Base-by-base conservation (phyloP, 2,888 invertebrate species). In the Resseliella maxima region DNA sequence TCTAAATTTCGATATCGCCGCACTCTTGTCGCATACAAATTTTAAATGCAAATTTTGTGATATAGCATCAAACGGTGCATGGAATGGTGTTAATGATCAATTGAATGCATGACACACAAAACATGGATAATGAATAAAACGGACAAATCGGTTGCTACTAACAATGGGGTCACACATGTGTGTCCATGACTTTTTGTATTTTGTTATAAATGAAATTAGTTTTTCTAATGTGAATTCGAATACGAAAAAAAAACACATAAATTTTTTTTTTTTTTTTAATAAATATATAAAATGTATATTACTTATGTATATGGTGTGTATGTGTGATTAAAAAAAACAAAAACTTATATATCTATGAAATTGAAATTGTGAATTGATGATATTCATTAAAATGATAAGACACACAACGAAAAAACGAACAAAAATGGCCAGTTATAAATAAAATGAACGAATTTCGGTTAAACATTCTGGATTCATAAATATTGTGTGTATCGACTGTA, bases 361-460 rank as follows among this genome's bases (percentile, higher is more conserved):
- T n/a, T n/a, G n/a, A n/a, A n/a, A 72, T 72, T 31, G 72, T 72
- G 72, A 72, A 72, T 72, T 72, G 72, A 72, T 72, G 72, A 72
- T 3, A 72, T 72, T 72, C 31, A 72, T 31, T 72, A 31, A 72
- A 59, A 72, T 18, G 21, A 72, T 72, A 15, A 18, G 18, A 50
- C 15, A 50, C 46, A 35, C 31, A 72, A 72, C 10, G n/a, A 27
- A 59, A 59, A 59, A 72, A 15, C 0, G 8, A 72, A 31, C 72
- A 72, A 31, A 3, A 59, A 24, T 6, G 12, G 8, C 59, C n/a
- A n/a, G n/a, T 24, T 31, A 18, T 72, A 35, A 18, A 15, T 50
- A 12, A 35, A 72, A 31, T 72, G 31, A 0, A 31, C 1, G n/a
- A 72, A 15, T 72, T 35, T 72, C 31, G 72, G 31, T 72, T 59